Evolutionary conservation across 2,888 invertebrate species (phyloP).

Genomic region (Hypena proboscidalis): DNA sequence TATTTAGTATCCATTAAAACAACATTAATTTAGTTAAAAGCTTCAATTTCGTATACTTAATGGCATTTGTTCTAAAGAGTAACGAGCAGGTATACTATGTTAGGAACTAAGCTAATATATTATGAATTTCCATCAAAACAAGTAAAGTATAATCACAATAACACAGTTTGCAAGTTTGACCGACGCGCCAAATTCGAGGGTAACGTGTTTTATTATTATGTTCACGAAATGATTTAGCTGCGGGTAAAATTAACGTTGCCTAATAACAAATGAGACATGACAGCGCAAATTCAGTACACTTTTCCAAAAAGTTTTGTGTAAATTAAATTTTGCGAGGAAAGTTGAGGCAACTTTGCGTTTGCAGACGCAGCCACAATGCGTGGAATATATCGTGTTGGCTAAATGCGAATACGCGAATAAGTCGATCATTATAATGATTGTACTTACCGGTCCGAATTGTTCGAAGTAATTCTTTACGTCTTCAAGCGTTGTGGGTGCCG

Average conservation of each 20-base stretch:
- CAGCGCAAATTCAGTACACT: constrained; percentile 68
- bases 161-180: constrained; percentile 63
- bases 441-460: constrained; percentile 99
- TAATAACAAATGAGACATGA: constrained; percentile 73
- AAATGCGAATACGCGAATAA: constrained; percentile 23
- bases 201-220: constrained; percentile 67
- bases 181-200: constrained; percentile 57
- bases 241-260: constrained; percentile 63
- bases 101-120: constrained; percentile 39
- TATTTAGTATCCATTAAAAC: constrained; percentile 51
- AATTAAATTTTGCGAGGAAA: constrained; percentile 67
- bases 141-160: constrained; percentile 55
- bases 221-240: constrained; percentile 64
- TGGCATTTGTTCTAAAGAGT: constrained; percentile 25
- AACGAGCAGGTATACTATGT: constrained; percentile 23
- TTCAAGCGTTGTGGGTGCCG: constrained; percentile 99
- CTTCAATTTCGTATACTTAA: constrained; percentile 40
- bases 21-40: constrained; percentile 51
- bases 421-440: constrained; percentile 8
- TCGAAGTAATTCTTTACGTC: constrained; percentile 99
- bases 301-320: constrained; percentile 69
- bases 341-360: constrained; percentile 61
- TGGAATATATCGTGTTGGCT: constrained; percentile 45
- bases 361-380: constrained; percentile 58
- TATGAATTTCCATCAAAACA: constrained; percentile 45